A percentile compares a stretch with the other conserved stretches of the same genome.
These are phyloP conservation scores for Apoderus coryli DNA, from an alignment of 2,888 invertebrate genomes.

Conservation along the genomic window DNA sequence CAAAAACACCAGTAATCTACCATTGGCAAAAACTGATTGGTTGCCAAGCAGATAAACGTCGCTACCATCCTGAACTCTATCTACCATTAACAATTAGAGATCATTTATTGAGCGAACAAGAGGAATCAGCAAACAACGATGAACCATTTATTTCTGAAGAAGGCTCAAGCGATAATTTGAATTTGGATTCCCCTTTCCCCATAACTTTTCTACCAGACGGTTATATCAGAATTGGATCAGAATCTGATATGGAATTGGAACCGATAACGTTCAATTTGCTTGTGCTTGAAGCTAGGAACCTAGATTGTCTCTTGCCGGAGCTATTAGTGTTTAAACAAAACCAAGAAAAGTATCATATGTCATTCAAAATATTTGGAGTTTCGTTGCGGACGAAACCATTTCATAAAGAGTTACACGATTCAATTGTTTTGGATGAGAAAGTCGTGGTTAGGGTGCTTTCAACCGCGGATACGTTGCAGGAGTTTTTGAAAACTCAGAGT, in stretches of 20 bases:
- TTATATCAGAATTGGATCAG: conserved; percentile 41
- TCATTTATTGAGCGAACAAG: conserved; percentile 31
- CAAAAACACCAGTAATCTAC: too few relatives aligned
- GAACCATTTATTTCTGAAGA: conserved; percentile 21
- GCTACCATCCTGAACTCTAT: conserved; percentile 44
- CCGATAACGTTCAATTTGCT: conserved; percentile 41
- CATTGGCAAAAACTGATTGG: too few relatives aligned
- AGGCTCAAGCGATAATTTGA: conserved; percentile 13
- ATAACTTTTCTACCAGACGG: conserved; percentile 39
- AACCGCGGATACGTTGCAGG: conserved; percentile 20
- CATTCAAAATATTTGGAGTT: conserved; percentile 28
- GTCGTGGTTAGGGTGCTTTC: conserved; percentile 26
- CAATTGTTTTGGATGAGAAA: conserved; percentile 27
- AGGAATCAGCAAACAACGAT: conserved; percentile 17
- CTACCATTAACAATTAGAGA: conserved; percentile 46
- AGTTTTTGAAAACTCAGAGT: conserved; percentile 25
- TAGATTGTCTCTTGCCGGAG: conserved; percentile 36
- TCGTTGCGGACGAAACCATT: conserved; percentile 29
- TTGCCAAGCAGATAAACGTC: conserved; percentile 25
- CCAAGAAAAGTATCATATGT: conserved; percentile 25
- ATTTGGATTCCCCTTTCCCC: conserved; percentile 19
- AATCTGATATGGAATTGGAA: conserved; percentile 24
- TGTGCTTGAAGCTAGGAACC: conserved; percentile 40
- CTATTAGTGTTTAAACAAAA: conserved; percentile 25
- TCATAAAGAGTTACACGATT: conserved; percentile 24